phyloP scores from a whole-genome alignment of 2,888 invertebrate species.

The Halictus quadricinctus region DNA sequence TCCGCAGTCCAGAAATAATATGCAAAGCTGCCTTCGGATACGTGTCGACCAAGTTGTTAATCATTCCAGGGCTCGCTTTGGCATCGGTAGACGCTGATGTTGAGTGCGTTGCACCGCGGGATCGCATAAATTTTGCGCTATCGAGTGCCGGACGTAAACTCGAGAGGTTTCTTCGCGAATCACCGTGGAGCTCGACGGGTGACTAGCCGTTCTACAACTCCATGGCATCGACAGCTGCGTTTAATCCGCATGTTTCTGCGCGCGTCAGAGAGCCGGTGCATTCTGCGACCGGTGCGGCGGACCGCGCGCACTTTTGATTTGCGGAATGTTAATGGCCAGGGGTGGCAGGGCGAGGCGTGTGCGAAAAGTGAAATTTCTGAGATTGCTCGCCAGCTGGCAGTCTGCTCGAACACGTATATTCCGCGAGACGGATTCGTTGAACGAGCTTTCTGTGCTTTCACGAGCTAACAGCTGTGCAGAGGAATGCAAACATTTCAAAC shows the following conservation, averaged over 20 bases:
- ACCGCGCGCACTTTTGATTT: slow-evolving; percentile 15
- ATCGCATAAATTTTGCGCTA: not conserved
- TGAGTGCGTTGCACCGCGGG: not conserved
- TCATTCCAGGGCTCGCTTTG: not conserved
- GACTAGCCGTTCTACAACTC: not conserved
- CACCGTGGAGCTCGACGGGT: not conserved
- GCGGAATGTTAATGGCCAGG: slow-evolving; percentile 30
- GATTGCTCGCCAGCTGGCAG: slow-evolving; percentile 23
- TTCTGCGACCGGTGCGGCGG: not conserved
- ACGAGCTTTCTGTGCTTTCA: not conserved
- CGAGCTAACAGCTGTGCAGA: not conserved
- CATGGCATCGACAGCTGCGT: slow-evolving; percentile 1
- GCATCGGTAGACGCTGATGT: not conserved
- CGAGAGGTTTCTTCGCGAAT: not conserved
- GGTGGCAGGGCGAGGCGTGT: not conserved
- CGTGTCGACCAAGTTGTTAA: too few species aligned
- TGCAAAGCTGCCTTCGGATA: too few species aligned
- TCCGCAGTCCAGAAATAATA: too few species aligned
- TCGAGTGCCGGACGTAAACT: slow-evolving; percentile 3
- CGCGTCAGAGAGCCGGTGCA: slow-evolving; percentile 6
- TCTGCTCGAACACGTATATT: not conserved
- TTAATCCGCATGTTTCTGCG: not conserved
- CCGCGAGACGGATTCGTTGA: not conserved
- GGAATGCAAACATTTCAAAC: not conserved
- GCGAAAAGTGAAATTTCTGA: slow-evolving; percentile 36